phyloP scores from a whole-genome alignment of 2,113 vertebrate genomes.

The Hylia prasina region DNA sequence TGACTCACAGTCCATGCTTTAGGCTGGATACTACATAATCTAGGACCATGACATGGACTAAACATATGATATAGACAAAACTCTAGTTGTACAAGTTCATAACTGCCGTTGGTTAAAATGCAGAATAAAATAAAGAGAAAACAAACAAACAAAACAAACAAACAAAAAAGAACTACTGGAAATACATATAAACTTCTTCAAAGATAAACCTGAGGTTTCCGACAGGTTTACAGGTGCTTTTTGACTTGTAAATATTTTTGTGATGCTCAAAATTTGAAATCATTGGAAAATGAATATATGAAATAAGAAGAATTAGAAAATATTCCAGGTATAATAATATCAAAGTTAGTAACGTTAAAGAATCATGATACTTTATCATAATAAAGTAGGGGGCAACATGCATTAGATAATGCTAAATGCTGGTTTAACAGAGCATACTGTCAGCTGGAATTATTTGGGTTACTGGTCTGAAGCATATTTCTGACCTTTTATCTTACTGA shows the following conservation, averaged over 20 bases:
- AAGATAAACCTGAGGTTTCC: background rate
- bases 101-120: background rate
- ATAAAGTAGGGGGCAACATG: background rate
- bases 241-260: background rate
- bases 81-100: background rate
- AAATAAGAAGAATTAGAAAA: background rate
- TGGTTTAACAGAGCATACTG: background rate
- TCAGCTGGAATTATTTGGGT: background rate
- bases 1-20: background rate
- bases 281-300: background rate
- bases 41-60: no score
- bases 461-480: background rate
- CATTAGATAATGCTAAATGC: background rate
- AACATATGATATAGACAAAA: background rate
- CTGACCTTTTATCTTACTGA: background rate
- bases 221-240: background rate
- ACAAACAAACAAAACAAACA: background rate
- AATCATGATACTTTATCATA: no score
- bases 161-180: background rate
- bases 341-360: no score
- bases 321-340: background rate
- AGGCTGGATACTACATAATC: background rate
- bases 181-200: background rate
- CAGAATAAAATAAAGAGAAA: background rate
- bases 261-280: background rate